Evolutionary conservation across 2,113 vertebrate genomes (phyloP).

Genomic region (Corythornis madagascariensis): DNA sequence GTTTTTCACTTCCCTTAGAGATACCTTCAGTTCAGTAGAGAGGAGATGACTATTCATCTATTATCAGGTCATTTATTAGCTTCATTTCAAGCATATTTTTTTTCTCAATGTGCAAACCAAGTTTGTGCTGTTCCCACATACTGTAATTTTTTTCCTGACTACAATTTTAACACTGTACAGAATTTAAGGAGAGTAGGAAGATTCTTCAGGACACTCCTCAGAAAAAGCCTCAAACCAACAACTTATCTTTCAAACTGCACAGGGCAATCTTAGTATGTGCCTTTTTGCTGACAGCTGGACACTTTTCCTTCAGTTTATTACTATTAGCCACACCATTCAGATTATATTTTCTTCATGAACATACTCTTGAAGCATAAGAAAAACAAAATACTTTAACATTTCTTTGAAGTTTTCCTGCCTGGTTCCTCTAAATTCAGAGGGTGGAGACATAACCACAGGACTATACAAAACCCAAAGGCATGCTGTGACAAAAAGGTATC

Average conservation of each 20-base stretch:
- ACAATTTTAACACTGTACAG: not conserved
- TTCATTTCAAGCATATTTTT: not conserved
- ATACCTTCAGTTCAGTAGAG: not conserved
- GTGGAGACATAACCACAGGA: constrained; percentile 59
- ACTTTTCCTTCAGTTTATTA: not conserved
- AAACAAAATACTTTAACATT: constrained; percentile 26
- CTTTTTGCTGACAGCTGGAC: not conserved
- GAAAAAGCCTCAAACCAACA: not conserved
- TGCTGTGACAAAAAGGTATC: constrained; percentile 62
- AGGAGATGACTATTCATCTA: not conserved
- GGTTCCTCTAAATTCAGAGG: constrained; percentile 57
- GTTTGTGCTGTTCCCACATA: not conserved
- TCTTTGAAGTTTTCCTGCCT: constrained; percentile 61
- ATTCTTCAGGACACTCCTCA: not conserved
- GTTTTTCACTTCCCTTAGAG: not conserved
- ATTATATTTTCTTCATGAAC: constrained; percentile 5
- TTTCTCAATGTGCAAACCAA: not conserved
- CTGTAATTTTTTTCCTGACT: not conserved
- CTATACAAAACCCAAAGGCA: constrained; percentile 51
- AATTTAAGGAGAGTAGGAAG: not conserved
- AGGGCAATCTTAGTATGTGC: not conserved
- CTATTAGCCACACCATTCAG: constrained; percentile 6
- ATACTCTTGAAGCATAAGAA: not conserved
- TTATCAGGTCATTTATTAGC: not conserved
- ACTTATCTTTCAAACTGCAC: not conserved